phyloP scores from a whole-genome alignment of 2,113 vertebrate species.

The Centropristis striata region DNA sequence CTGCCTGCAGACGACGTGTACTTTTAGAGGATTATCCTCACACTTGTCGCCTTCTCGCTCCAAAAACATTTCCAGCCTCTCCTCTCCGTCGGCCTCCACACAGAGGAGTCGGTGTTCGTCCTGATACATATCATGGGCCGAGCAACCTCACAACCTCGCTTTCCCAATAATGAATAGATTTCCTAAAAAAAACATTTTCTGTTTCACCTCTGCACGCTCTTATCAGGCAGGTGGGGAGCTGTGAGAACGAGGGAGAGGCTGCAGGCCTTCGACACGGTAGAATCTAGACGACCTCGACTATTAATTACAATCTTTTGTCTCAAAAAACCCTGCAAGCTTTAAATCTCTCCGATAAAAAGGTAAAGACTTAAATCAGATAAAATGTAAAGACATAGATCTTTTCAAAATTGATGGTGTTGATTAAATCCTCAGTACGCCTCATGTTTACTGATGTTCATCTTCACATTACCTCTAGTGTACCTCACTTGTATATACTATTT shows the following conservation, averaged over 20 bases:
- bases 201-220: constrained; percentile 28
- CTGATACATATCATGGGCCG: constrained; percentile 15
- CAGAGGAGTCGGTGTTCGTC: background rate
- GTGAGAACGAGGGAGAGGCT: background rate
- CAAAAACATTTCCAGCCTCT: constrained; percentile 19
- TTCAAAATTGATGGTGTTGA: constrained; percentile 10
- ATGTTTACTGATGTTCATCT: background rate
- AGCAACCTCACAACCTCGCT: constrained; percentile 6
- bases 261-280: background rate
- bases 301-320: constrained; percentile 40
- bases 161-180: constrained; percentile 45
- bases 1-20: constrained; percentile 3
- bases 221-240: constrained; percentile 20
- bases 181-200: background rate
- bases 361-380: constrained; percentile 6
- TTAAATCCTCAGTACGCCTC: background rate
- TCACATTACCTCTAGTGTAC: too few species aligned
- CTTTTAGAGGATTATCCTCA: constrained; percentile 42
- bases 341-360: constrained; percentile 5
- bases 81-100: constrained; percentile 23
- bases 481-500: too few species aligned
- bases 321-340: constrained; percentile 1
- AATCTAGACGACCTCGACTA: background rate
- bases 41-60: background rate
- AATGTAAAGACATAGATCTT: constrained; percentile 11